Percentiles rank a stretch among this genome's conserved stretches.
phyloP scores from a whole-genome alignment of 2,797 vertebrate species.

The Myotis myotis region DNA sequence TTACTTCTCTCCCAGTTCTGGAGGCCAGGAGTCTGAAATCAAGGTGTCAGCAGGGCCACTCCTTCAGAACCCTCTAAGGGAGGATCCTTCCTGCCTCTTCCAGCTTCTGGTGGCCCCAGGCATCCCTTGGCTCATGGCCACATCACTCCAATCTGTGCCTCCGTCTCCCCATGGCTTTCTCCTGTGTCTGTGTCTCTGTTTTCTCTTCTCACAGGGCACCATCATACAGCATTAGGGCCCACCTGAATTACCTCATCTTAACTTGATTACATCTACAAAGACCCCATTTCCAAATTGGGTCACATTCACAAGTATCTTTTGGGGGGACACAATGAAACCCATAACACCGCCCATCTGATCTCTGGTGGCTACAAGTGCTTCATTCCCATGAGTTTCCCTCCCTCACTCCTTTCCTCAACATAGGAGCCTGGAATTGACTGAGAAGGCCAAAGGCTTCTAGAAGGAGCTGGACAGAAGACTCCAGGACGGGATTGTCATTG shows the following conservation, averaged over 20 bases:
- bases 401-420: neutral
- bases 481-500: neutral
- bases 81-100: neutral
- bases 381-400: neutral
- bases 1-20: neutral
- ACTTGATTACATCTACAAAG: neutral
- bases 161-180: neutral
- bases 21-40: slow-evolving; percentile 1
- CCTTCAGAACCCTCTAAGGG: neutral
- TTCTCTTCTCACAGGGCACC: neutral
- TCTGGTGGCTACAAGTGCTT: neutral
- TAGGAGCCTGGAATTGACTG: neutral
- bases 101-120: neutral
- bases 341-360: neutral
- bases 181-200: neutral
- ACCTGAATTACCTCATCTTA: neutral
- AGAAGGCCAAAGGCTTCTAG: neutral
- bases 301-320: neutral
- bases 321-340: neutral
- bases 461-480: neutral
- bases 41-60: neutral
- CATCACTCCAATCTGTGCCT: neutral
- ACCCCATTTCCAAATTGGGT: neutral
- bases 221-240: neutral
- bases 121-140: neutral